phyloP scores from a whole-genome alignment of 2,888 invertebrate genomes.

The Spialia ferax region DNA sequence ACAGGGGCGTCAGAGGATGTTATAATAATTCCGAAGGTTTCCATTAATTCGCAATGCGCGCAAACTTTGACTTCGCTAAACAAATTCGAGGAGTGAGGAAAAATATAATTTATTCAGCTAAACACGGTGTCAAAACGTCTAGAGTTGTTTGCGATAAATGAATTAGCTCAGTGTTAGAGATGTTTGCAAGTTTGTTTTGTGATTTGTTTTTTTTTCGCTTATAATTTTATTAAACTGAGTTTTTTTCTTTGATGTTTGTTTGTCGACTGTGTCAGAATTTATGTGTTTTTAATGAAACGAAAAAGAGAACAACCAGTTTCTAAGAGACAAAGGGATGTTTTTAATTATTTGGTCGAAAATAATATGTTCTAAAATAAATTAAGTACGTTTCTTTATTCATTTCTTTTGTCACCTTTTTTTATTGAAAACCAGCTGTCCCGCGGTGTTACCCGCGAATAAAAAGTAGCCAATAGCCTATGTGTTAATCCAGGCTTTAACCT shows the following conservation, averaged over 20 bases:
- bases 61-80: conserved; percentile 44
- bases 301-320: too few species aligned
- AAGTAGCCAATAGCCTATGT: too few species aligned
- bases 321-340: too few species aligned
- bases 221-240: background rate
- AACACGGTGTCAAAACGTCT: conserved; percentile 9
- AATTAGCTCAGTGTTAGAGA: background rate
- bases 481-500: too few species aligned
- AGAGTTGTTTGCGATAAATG: conserved; percentile 10
- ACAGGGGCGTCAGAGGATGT: conserved; percentile 52
- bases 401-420: too few species aligned
- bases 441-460: too few species aligned
- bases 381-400: too few species aligned
- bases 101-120: conserved; percentile 33
- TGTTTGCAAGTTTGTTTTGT: conserved; percentile 4
- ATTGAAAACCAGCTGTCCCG: too few species aligned
- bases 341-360: too few species aligned
- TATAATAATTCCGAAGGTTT: conserved; percentile 48
- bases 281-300: too few species aligned
- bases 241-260: background rate
- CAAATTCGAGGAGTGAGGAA: conserved; percentile 24
- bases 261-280: background rate
- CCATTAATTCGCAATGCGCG: conserved; percentile 47
- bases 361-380: too few species aligned
- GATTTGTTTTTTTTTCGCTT: background rate